Base-by-base conservation (phyloP, 2,797 vertebrate genomes). In the Carapus acus region DNA sequence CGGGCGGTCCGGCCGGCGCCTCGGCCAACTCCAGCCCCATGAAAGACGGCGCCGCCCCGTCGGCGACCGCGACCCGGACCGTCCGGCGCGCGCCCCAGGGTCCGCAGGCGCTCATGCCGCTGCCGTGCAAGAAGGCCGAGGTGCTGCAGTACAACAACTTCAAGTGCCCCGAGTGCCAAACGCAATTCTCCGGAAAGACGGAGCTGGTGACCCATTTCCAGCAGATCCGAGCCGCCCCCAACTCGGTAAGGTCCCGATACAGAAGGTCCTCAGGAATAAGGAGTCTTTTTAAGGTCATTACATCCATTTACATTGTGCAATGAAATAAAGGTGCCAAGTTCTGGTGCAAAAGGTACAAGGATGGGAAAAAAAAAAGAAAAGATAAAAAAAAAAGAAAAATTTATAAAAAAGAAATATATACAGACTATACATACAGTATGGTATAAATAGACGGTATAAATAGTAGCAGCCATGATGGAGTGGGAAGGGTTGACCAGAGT, bases 161-260 rank as follows among this genome's bases (percentile, higher is more conserved):
- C 70, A 83, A 93, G 64, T 98, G 96, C 67, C 76, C 93, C 4
- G 96, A 98, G 86, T 98, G 96, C 74, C 91, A 92, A 72, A 89
- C 90, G 34, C 91, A 92, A 21, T 95, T 95, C 69, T 87, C 87
- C 18, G 83, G 92, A 73, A 95, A 93, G 54, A 78, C 92, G 0
- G 92, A 93, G 71, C 87, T 98, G 69, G 90, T 91, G 0, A 85
- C 91, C 0, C 96, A 97, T 73, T 98, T 97, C 78, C 96, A 98
- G 85, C 93, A 94, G 73, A 80, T 87, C 58, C 73, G 86, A 73
- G 82, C 85, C 0, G 78, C 82, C 27, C 76, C 86, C 7, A 88
- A 88, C 76, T 85, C 88, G 0, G 90, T 90, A 69, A 83, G 85
- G 24, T 5, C 24, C 4, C 5, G 9, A 27, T 9, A 9, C 24